Evolutionary conservation across 2,797 vertebrate genomes (phyloP), one percentile per base, ranked within the genome.

Genomic region (Knipowitschia caucasica): DNA sequence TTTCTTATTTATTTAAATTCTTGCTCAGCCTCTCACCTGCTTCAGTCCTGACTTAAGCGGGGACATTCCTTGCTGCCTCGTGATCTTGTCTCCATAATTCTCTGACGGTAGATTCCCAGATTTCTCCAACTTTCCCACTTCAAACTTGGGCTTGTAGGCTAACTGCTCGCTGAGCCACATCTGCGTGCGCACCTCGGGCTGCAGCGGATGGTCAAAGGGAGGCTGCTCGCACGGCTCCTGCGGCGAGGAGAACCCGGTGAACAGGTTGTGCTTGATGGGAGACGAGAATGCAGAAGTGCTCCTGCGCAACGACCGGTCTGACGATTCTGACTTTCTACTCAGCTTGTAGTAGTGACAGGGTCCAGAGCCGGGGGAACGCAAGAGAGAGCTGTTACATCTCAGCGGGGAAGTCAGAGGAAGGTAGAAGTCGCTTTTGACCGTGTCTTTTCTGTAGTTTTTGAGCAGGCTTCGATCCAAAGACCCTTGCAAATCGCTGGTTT

Each of bases 141-240:
- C 67, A 9, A 12, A 49, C 49, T 45, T 71, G 14, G 90, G 63
- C 65, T 89, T 86, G 76, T 87, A 89, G 73, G 94, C 95, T 88
- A 97, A 80, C 85, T 98, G 96, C 53, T 98, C 94, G 0, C 92
- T 95, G 50, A 98, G 91, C 95, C 95, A 98, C 94, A 95, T 94
- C 59, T 98, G 93, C 24, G 95, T 98, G 59, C 93, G 89, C 24
- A 95, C 84, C 0, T 93, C 92, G 0, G 95, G 90, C 74, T 95
- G 93, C 30, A 94, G 92, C 5, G 94, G 93, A 24, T 93, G 84
- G 7, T 88, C 89, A 1, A 80, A 64, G 0, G 88, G 91, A 54
- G 83, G 83, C 26, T 85, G 86, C n/a, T 83, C 85, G 80, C 12
- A 81, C 50, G 35, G 88, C 62, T 96, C 93, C 3, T 92, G 87